Evolutionary conservation across 2,888 invertebrate species (phyloP), one percentile per base, ranked within the genome.

Genomic region (Coremacera marginata): DNA sequence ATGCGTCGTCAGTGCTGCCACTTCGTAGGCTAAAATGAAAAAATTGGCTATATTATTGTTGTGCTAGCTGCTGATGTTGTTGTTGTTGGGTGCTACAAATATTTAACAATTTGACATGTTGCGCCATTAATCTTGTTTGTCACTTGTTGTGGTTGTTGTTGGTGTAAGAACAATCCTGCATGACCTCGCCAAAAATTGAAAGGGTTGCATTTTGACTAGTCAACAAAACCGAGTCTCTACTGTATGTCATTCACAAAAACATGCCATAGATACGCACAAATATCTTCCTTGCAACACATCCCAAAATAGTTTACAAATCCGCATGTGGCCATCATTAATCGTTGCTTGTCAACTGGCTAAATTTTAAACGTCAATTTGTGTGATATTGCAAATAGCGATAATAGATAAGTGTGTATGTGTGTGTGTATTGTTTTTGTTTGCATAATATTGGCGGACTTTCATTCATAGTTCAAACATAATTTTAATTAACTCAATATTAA

Each of bases 101-200:
- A 76, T 72, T 76, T 76, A 76, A 67, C 76, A 67, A 76, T 76
- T 65, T 76, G 71, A 72, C 76, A 76, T 76, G 71, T 71, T 65
- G 67, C 19, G 57, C 65, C 76, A 76, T 76, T 76, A 76, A 76
- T 76, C 71, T 76, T 72, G 62, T 72, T 65, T 63, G 73, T 34
- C 51, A 72, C 49, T 60, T 60, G 55, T 70, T 70, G 22, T 34
- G 34, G 71, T 34, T 57, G 71, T 25, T 63, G 19, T n/a, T 67
- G 67, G 7, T 37, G 25, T 11, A 25, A 22, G 14, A 60, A 22
- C 55, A 52, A 68, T 57, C 44, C 34, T 5, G 2, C 57, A 19
- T 71, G 71, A 71, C 71, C 71, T 71, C 71, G 60, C 16, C 31
- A 19, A 31, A 71, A 63, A 71, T 60, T 25, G 57, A 71, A 71